A percentile compares a stretch with the other conserved stretches of the same genome.
Evolutionary conservation across 1,140 invertebrate species (phyloP).

Genomic region (Bombus huntii): DNA sequence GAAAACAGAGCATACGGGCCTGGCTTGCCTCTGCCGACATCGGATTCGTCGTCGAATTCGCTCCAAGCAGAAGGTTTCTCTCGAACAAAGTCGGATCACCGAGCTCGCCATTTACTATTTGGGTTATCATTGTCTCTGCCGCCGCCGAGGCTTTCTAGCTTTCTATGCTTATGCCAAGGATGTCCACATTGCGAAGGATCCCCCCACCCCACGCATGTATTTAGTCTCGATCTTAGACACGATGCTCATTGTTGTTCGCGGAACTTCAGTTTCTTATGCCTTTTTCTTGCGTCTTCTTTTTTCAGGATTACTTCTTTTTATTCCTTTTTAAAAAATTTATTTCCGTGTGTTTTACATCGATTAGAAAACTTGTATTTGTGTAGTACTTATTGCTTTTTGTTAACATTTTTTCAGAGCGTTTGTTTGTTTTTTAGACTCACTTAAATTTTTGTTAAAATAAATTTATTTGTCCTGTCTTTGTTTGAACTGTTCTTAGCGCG

Average conservation of each 20-base stretch:
- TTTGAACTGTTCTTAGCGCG: too few relatives aligned
- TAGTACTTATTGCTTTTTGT: too few relatives aligned
- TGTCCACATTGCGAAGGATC: slow-evolving; percentile 73
- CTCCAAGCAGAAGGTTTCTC: slow-evolving; percentile 31
- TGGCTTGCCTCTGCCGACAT: too few relatives aligned
- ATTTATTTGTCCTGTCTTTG: too few relatives aligned
- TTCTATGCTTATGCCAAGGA: slow-evolving; percentile 78
- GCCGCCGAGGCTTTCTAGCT: slow-evolving; percentile 76
- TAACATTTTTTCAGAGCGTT: too few relatives aligned
- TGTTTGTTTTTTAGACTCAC: too few relatives aligned
- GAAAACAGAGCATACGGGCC: slow-evolving; percentile 14
- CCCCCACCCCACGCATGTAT: slow-evolving; percentile 34
- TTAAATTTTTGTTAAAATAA: too few relatives aligned
- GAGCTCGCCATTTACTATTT: slow-evolving; percentile 62
- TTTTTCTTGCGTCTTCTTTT: slow-evolving; percentile 2
- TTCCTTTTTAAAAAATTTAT: too few relatives aligned
- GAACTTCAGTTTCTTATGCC: slow-evolving; percentile 1
- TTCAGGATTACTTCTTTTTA: neutral
- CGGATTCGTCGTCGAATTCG: neutral
- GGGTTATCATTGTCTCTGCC: slow-evolving; percentile 68
- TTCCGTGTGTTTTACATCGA: too few relatives aligned
- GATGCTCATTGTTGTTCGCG: slow-evolving; percentile 47
- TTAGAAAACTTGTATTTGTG: too few relatives aligned
- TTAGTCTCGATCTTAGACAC: slow-evolving; percentile 57
- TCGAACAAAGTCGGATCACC: slow-evolving; percentile 53